phyloP scores from a whole-genome alignment of 92 coral and sea anemone genomes.

The Epizoanthus illoricatus region DNA sequence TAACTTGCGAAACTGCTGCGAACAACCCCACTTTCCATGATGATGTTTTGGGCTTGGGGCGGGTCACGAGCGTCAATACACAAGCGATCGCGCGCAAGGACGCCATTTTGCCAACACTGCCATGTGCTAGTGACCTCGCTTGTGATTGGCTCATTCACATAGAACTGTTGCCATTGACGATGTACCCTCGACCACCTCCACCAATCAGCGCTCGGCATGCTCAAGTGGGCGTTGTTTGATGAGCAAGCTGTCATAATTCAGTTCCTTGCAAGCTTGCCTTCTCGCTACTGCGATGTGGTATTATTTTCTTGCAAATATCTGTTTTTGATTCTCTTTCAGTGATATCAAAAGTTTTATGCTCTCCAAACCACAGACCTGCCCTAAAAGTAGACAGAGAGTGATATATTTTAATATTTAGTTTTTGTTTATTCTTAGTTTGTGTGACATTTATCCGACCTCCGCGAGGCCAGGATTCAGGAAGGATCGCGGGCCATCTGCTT shows the following conservation, averaged over 20 bases:
- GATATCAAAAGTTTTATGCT: background rate
- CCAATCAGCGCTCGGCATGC: slow-evolving; percentile 11
- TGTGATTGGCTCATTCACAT: slow-evolving; percentile 26
- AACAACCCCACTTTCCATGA: slow-evolving; percentile 90
- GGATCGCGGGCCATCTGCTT: background rate
- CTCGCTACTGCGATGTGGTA: background rate
- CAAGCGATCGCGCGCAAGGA: slow-evolving; percentile 59
- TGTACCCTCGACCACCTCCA: background rate
- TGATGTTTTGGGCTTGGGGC: slow-evolving; percentile 99
- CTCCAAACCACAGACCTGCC: no score
- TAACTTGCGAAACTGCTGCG: slow-evolving; percentile 64
- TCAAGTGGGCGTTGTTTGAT: slow-evolving; percentile 29
- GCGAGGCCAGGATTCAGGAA: background rate
- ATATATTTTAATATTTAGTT: no score
- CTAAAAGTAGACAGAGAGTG: no score
- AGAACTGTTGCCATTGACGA: slow-evolving; percentile 40
- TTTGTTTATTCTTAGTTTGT: background rate
- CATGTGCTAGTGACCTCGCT: slow-evolving; percentile 40
- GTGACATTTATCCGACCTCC: background rate
- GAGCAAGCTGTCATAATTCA: background rate
- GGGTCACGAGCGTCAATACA: slow-evolving; percentile 92
- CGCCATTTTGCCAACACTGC: slow-evolving; percentile 90
- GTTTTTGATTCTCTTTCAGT: background rate
- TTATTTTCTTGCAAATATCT: no score
- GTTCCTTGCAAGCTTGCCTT: background rate